Evolutionary conservation across 2,888 invertebrate species (phyloP).

Genomic region (Miltochrista miniata): DNA sequence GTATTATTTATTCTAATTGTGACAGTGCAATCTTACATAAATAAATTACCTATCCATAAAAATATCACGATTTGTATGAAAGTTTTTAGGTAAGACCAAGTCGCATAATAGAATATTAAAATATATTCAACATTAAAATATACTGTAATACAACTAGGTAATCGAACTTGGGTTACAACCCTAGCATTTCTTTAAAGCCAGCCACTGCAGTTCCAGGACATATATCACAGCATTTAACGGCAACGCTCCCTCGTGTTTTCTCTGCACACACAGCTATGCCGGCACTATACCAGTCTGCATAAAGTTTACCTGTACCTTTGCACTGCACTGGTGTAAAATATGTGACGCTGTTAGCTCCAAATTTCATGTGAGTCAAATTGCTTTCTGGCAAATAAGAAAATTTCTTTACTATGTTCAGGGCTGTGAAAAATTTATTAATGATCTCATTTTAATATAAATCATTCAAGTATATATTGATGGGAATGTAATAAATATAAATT

Average conservation of each 20-base stretch:
- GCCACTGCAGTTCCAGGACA: constrained; percentile 44
- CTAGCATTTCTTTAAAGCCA: constrained; percentile 31
- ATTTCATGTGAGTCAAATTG: constrained; percentile 27
- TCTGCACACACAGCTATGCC: constrained; percentile 30
- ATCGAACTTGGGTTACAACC: constrained; percentile 16
- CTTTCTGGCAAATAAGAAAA: constrained; percentile 17
- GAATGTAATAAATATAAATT: too few relatives aligned
- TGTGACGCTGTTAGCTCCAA: constrained; percentile 31
- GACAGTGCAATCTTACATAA: too few relatives aligned
- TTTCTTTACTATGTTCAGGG: not conserved
- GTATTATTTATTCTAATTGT: too few relatives aligned
- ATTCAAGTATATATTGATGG: too few relatives aligned
- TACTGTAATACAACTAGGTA: not conserved
- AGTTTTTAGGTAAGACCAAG: too few relatives aligned
- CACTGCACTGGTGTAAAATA: constrained; percentile 37
- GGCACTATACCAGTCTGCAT: constrained; percentile 30
- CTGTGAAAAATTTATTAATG: too few relatives aligned
- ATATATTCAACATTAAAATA: too few relatives aligned
- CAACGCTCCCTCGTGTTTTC: constrained; percentile 40
- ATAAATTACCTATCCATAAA: too few relatives aligned
- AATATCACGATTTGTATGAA: too few relatives aligned
- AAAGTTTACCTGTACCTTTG: constrained; percentile 43
- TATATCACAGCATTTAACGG: constrained; percentile 50
- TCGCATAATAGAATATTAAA: too few relatives aligned
- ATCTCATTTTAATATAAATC: too few relatives aligned